Conservation (phyloP, 2,888 invertebrate species). For the Mamestra brassicae region DNA sequence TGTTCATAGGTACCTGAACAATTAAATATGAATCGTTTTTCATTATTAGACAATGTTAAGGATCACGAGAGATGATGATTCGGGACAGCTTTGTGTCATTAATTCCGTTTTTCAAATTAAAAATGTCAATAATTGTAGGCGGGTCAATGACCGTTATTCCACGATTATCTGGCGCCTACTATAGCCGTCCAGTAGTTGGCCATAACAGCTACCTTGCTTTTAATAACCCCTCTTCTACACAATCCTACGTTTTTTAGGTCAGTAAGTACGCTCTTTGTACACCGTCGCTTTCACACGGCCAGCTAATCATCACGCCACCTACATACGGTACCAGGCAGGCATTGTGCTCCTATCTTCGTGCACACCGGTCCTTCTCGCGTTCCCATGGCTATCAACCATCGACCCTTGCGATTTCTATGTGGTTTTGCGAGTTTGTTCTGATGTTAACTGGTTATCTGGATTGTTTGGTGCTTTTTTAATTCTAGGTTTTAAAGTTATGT, state of each 20-base stretch:
- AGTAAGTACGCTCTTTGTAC: conserved; percentile 22
- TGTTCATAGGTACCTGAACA: too few species aligned
- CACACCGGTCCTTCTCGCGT: conserved; percentile 6
- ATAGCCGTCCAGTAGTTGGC: too few species aligned
- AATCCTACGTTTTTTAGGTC: conserved; percentile 41
- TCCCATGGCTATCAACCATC: conserved; percentile 51
- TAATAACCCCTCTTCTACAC: conserved; percentile 21
- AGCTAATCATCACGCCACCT: conserved; percentile 37
- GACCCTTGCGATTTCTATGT: conserved; percentile 37
- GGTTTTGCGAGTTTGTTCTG: conserved; percentile 1
- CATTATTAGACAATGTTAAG: too few species aligned
- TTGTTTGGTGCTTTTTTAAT: background rate
- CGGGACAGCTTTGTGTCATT: too few species aligned
- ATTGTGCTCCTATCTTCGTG: conserved; percentile 48
- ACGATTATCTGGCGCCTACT: too few species aligned
- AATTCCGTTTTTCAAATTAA: too few species aligned
- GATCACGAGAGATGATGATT: too few species aligned
- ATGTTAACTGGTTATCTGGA: conserved; percentile 12
- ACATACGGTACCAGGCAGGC: conserved; percentile 15
- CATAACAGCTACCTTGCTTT: background rate
- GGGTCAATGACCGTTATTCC: too few species aligned
- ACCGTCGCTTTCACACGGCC: conserved; percentile 53
- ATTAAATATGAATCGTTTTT: too few species aligned
- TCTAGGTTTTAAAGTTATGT: too few species aligned
- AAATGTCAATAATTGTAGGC: too few species aligned